These are phyloP conservation scores for Siphamia tubifer DNA, from an alignment of 2,113 vertebrate species.

Conservation along the genomic window DNA sequence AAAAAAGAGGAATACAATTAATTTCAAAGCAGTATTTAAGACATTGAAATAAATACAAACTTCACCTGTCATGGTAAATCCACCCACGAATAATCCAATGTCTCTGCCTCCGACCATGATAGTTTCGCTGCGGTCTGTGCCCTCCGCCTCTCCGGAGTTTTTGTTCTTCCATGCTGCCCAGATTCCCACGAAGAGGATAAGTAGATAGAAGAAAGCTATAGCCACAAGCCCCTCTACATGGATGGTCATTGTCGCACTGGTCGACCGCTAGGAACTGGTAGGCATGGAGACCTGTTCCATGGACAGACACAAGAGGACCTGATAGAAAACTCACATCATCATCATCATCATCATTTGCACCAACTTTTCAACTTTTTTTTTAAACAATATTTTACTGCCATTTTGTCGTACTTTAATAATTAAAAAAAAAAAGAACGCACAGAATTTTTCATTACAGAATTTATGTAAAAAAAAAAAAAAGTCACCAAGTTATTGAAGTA, in stretches of 20 bases:
- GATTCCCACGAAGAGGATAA: constrained; percentile 94
- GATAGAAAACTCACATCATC: neutral
- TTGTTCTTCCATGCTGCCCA: constrained; percentile 99
- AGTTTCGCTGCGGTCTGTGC: constrained; percentile 89
- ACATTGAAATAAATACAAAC: neutral
- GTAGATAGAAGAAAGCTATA: constrained; percentile 92
- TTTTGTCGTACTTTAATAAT: no score
- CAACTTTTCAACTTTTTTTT: neutral
- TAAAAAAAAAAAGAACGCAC: no score
- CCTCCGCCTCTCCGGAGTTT: constrained; percentile 84
- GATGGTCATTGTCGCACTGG: constrained; percentile 84
- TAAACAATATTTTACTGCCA: no score
- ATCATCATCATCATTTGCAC: neutral
- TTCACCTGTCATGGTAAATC: constrained; percentile 97
- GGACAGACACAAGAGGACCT: neutral
- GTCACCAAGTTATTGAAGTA: no score
- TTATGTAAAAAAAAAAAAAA: no score
- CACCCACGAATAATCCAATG: constrained; percentile 95
- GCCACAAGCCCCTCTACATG: constrained; percentile 93
- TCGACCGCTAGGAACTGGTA: constrained; percentile 70
- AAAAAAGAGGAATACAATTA: no score
- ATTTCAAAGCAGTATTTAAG: no score
- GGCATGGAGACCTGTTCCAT: constrained; percentile 81
- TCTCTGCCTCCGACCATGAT: constrained; percentile 98
- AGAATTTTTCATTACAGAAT: no score